A percentile compares a stretch with the other conserved stretches of the same genome.
Evolutionary conservation across 2,113 vertebrate species (phyloP).

Genomic region (Okapia johnstoni): DNA sequence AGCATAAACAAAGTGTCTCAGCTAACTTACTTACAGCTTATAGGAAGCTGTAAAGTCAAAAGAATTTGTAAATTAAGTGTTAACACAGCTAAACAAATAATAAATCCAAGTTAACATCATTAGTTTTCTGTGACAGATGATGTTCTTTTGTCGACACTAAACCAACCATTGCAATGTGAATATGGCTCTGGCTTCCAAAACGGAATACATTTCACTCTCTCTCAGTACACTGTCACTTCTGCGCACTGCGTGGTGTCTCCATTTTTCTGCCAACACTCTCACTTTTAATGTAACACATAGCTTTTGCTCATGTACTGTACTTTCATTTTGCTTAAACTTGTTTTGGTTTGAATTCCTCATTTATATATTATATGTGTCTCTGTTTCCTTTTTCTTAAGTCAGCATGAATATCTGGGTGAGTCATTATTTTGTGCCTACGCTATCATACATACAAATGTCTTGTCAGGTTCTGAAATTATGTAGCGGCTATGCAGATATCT

Average conservation of each 20-base stretch:
- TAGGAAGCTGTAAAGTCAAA: constrained; percentile 22
- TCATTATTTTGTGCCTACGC: background rate
- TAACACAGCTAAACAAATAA: constrained; percentile 24
- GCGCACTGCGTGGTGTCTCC: background rate
- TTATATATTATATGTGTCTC: background rate
- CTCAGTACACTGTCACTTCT: background rate
- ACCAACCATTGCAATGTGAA: background rate
- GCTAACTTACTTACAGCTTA: constrained; percentile 31
- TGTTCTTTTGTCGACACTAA: background rate
- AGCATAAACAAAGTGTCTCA: background rate
- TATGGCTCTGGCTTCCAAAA: background rate
- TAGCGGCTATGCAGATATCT: background rate
- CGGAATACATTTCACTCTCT: background rate
- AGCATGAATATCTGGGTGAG: background rate
- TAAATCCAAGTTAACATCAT: constrained; percentile 14
- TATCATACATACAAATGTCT: background rate
- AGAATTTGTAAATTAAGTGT: constrained; percentile 47
- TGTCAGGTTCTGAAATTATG: background rate
- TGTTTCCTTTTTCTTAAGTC: background rate
- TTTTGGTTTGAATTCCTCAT: background rate
- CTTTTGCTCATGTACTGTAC: background rate
- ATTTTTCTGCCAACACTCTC: background rate
- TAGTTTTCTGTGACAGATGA: background rate
- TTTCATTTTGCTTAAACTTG: background rate
- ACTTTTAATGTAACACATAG: background rate